phyloP scores from a whole-genome alignment of 2,888 invertebrate genomes.

The Drosophila mettleri region DNA sequence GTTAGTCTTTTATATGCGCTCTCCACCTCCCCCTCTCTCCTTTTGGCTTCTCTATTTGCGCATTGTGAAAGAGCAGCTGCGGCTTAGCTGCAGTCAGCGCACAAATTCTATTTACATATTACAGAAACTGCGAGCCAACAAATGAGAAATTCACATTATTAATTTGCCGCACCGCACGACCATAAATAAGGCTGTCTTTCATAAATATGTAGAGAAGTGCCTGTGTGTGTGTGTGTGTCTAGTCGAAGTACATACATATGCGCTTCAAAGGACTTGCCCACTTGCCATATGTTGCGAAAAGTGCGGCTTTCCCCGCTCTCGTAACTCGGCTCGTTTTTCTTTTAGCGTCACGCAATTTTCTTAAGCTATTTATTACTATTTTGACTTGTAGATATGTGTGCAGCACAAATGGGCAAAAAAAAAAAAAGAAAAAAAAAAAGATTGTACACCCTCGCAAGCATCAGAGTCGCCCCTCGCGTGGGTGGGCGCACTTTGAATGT shows the following conservation, averaged over 20 bases:
- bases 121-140: constrained; percentile 39
- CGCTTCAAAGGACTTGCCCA: constrained; percentile 65
- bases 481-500: constrained; percentile 19
- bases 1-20: not conserved
- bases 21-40: not conserved
- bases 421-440: too few species aligned
- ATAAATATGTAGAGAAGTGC: constrained; percentile 31
- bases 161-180: constrained; percentile 77
- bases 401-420: constrained; percentile 28
- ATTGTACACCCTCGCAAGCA: not conserved
- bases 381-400: constrained; percentile 67
- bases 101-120: constrained; percentile 64
- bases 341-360: constrained; percentile 64
- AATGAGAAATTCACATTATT: constrained; percentile 76
- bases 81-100: constrained; percentile 43
- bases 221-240: constrained; percentile 1
- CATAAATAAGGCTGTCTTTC: constrained; percentile 70
- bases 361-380: constrained; percentile 75
- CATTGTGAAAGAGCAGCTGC: constrained; percentile 38
- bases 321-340: constrained; percentile 48
- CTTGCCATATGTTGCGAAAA: constrained; percentile 58
- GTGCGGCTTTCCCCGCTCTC: constrained; percentile 42
- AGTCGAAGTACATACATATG: constrained; percentile 11
- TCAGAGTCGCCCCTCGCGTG: not conserved
- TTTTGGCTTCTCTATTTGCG: not conserved